These are phyloP conservation scores for Gallinago stenura DNA, from an alignment of 2,797 vertebrate species.

Conservation along the genomic window DNA sequence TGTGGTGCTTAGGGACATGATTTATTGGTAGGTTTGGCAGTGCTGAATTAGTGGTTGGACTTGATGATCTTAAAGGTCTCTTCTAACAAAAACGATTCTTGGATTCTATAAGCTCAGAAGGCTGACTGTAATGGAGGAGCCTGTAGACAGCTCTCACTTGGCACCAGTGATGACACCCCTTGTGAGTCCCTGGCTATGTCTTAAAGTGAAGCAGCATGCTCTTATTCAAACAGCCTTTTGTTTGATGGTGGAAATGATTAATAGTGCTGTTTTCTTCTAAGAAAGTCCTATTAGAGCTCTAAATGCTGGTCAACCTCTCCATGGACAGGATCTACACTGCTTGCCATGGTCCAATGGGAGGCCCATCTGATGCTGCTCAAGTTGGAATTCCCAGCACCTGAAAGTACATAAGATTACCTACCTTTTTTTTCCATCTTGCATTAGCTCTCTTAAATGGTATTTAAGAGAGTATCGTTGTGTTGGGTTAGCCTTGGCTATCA, in stretches of 20 bases:
- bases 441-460: not conserved
- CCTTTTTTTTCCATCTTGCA: not conserved
- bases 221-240: not conserved
- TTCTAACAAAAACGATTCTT: not conserved
- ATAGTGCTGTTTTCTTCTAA: not conserved
- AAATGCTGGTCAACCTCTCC: not conserved
- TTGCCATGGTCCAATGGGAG: not conserved
- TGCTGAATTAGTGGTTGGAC: not conserved
- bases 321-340: fast-evolving
- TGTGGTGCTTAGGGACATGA: not conserved
- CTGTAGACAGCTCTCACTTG: not conserved
- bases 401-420: not conserved
- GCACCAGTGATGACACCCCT: not conserved
- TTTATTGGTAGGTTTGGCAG: not conserved
- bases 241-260: not conserved
- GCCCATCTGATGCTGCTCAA: not conserved
- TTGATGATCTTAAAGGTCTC: not conserved
- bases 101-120: not conserved
- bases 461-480: not conserved
- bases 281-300: not conserved
- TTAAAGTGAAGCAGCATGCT: not conserved
- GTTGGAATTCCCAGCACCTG: not conserved
- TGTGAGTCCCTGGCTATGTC: not conserved
- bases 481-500: not conserved
- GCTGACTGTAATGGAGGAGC: not conserved